phyloP scores from a whole-genome alignment of 2,797 vertebrate genomes.

The Allobates femoralis region DNA sequence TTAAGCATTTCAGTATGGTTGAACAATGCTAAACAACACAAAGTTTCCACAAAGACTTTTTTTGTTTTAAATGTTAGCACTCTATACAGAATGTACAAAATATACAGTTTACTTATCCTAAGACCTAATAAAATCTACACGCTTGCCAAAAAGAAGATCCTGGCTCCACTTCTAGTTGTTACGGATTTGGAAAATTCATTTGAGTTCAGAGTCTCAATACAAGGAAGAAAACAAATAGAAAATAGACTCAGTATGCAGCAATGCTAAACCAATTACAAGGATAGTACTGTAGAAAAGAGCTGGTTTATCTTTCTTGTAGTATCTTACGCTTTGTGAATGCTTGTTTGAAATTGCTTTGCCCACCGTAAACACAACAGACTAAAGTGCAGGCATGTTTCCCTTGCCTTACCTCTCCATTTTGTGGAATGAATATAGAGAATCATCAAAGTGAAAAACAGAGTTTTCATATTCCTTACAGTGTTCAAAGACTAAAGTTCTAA shows the following conservation, averaged over 20 bases:
- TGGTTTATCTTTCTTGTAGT: conserved; percentile 36
- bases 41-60: background rate
- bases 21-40: background rate
- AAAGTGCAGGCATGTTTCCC: conserved; percentile 29
- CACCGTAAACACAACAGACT: conserved; percentile 40
- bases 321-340: conserved; percentile 32
- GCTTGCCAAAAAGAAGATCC: background rate
- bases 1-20: background rate
- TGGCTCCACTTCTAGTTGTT: background rate
- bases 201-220: conserved; percentile 11
- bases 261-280: conserved; percentile 53
- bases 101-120: background rate
- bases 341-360: conserved; percentile 47
- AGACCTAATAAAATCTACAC: background rate
- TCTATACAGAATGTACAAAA: background rate
- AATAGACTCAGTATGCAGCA: conserved; percentile 35
- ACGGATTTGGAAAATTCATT: background rate
- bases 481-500: conserved; percentile 56
- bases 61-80: background rate
- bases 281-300: conserved; percentile 28
- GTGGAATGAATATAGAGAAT: conserved; percentile 41
- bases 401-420: conserved; percentile 21
- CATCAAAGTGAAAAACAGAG: conserved; percentile 56
- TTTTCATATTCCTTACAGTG: conserved; percentile 39
- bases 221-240: conserved; percentile 35